Evolutionary conservation across 2,888 invertebrate species (phyloP).

Genomic region (Iselma pallidipennis): DNA sequence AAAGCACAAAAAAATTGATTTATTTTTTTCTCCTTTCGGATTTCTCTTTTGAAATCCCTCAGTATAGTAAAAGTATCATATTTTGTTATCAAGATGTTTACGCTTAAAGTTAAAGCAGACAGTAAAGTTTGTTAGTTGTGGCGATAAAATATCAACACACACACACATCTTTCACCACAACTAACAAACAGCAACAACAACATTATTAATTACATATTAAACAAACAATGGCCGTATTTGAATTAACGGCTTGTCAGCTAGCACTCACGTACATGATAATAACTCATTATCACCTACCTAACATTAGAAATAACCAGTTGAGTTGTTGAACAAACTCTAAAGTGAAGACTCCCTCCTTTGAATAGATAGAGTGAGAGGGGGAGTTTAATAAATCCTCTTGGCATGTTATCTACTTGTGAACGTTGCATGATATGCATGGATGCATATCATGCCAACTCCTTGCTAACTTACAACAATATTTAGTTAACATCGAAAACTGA

Average conservation of each 20-base stretch:
- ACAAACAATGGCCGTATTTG: conserved; percentile 5
- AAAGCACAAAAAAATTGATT: too few relatives aligned
- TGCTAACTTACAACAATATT: conserved; percentile 4
- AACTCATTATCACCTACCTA: conserved; percentile 6
- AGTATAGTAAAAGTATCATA: too few relatives aligned
- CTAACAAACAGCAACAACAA: not conserved
- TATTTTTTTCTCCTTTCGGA: too few relatives aligned
- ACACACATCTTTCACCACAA: too few relatives aligned
- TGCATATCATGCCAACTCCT: conserved; percentile 1
- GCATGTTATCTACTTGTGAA: conserved; percentile 7
- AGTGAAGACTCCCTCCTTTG: not conserved
- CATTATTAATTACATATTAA: not conserved
- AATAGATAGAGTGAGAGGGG: not conserved
- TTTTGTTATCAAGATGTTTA: not conserved
- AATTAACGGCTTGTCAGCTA: conserved; percentile 6
- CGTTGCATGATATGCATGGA: conserved; percentile 6
- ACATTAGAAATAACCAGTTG: conserved; percentile 2
- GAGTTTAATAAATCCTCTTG: conserved; percentile 7
- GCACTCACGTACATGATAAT: conserved; percentile 3
- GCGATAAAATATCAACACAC: not conserved
- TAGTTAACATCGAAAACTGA: conserved; percentile 6
- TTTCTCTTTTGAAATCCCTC: not conserved
- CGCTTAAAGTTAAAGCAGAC: not conserved
- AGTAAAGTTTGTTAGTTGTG: too few relatives aligned
- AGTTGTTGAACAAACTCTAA: conserved; percentile 6